Evolutionary conservation across 1,140 invertebrate species (phyloP), one percentile per base, ranked within the genome.

Genomic region (Arctopsyche grandis): DNA sequence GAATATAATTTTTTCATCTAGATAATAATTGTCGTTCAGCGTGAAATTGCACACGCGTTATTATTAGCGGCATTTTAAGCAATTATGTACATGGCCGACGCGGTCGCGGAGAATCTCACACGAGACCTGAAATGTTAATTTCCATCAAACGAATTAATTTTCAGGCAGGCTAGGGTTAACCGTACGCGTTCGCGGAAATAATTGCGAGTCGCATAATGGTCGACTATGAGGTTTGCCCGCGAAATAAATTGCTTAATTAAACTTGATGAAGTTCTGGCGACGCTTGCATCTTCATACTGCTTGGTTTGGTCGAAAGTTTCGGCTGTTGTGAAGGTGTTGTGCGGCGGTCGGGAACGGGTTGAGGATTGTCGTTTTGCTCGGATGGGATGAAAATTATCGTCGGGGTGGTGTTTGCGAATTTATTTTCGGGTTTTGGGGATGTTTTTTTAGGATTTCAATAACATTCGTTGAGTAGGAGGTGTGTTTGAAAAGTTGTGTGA

Each of bases 361-460:
- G 7, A 38, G 29, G 7, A 38, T 38, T 7, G 29, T 38, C 29
- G 29, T 4, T 38, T 38, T 38, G 1, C 10, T 9, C 63, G 5
- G 0, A 21, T 0, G 26, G 22, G 26, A 66, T 66, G 21, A 52
- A 52, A 5, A 52, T 38, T 38, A 38, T 38, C 7, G 7, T 52
- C 48, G 48, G 48, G 10, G 0, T 22, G 21, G 63, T 66, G 26
- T 66, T 26, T 66, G 63, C 63, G 24, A 66, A 66, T 26, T 66
- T 66, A 66, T 66, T 26, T 66, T 22, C 24, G 63, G 63, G 14
- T n/a, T 66, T 38, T 38, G 9, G 63, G 24, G 14, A 66, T 66
- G 63, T 66, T 66, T 66, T 66, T 10, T 66, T 66, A 66, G 63
- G 63, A 66, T 66, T 66, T 10, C 63, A 66, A 66, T 66, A 66